phyloP scores from a whole-genome alignment of 2,888 invertebrate species.

The Ornithoptera priamus region DNA sequence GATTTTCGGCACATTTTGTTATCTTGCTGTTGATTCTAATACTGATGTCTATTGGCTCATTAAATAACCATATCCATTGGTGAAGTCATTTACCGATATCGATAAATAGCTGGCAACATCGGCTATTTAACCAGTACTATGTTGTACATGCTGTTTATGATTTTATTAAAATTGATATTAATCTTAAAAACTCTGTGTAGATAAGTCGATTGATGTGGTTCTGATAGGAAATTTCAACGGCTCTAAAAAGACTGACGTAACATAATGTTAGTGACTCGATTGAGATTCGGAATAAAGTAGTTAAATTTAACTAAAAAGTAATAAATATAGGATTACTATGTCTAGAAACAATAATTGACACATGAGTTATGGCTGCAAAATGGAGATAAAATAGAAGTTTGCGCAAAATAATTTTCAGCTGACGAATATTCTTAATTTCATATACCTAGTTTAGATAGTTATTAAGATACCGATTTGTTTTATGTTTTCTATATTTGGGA shows the following conservation, averaged over 20 bases:
- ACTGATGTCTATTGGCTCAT: neutral
- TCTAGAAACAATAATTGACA: neutral
- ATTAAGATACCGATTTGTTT: no score
- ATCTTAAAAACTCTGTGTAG: neutral
- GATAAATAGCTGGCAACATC: conserved; percentile 9
- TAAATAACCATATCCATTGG: neutral
- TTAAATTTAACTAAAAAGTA: no score
- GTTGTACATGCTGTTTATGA: conserved; percentile 1
- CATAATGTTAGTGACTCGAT: neutral
- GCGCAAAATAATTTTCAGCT: neutral
- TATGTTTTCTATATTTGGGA: neutral
- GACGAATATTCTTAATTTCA: neutral
- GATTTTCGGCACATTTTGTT: conserved; percentile 1
- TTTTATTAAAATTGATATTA: neutral
- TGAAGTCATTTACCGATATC: conserved; percentile 17
- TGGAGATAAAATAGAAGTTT: neutral
- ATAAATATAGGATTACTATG: no score
- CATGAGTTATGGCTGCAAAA: neutral
- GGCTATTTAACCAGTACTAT: neutral
- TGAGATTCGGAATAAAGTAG: neutral
- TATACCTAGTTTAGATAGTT: neutral
- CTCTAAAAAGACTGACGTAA: neutral
- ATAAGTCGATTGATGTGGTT: neutral
- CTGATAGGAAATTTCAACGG: neutral
- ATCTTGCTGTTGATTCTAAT: conserved; percentile 1